phyloP scores from a whole-genome alignment of 2,888 invertebrate species.

The Drosophila greeni region DNA sequence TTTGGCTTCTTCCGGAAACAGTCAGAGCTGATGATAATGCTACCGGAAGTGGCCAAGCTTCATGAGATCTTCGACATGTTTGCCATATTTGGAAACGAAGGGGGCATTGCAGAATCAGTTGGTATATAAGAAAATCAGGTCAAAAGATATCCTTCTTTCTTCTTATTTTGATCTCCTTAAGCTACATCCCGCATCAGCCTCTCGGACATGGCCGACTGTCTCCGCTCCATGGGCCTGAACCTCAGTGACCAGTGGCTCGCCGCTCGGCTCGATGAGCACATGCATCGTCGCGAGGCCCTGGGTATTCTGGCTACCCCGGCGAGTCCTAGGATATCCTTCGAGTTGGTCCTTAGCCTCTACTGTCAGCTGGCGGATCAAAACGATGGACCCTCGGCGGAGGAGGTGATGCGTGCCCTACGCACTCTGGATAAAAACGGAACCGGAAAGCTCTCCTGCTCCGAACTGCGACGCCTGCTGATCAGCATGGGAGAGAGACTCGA shows the following conservation, averaged over 20 bases:
- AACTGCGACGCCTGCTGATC: constrained; percentile 25
- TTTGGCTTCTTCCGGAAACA: constrained; percentile 26
- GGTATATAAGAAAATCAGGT: background rate
- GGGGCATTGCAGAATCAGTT: too few relatives aligned
- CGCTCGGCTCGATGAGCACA: constrained; percentile 2
- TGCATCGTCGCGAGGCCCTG: constrained; percentile 9
- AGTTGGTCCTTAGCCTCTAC: constrained; percentile 24
- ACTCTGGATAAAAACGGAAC: background rate
- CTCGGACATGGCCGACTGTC: constrained; percentile 27
- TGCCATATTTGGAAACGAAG: background rate
- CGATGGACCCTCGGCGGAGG: background rate
- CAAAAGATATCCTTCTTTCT: background rate
- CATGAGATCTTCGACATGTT: constrained; percentile 26
- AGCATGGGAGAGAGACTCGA: constrained; percentile 23
- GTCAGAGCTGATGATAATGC: constrained; percentile 27
- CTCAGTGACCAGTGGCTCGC: constrained; percentile 11
- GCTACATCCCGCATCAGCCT: constrained; percentile 8
- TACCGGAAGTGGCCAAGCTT: constrained; percentile 28
- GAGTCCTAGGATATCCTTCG: constrained; percentile 12
- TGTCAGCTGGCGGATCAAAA: constrained; percentile 8
- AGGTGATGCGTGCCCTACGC: constrained; percentile 10
- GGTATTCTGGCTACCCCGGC: background rate
- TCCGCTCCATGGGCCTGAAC: constrained; percentile 33
- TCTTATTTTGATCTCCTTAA: too few relatives aligned
- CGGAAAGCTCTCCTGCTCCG: constrained; percentile 14